phyloP scores from a whole-genome alignment of 2,888 invertebrate genomes.

The Alviniconcha strummeri region DNA sequence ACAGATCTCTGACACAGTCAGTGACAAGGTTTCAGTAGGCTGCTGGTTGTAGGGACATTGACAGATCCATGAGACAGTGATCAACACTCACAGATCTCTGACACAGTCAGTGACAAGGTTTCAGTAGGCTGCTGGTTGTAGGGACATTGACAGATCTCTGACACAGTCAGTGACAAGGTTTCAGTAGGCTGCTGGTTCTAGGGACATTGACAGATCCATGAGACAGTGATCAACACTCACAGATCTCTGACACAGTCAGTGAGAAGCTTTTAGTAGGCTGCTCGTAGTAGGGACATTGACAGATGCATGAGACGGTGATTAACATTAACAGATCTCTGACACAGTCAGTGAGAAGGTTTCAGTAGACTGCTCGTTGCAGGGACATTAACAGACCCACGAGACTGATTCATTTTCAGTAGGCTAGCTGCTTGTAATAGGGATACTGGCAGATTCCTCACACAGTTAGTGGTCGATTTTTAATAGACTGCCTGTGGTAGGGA shows the following conservation, averaged over 20 bases:
- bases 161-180: no score
- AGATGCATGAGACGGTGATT: neutral
- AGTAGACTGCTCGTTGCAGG: no score
- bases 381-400: neutral
- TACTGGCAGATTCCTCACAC: no score
- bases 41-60: neutral
- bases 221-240: neutral
- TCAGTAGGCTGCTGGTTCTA: neutral
- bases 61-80: neutral
- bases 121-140: neutral
- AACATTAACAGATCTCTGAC: neutral
- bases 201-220: neutral
- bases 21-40: no score
- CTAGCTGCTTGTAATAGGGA: no score
- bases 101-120: no score
- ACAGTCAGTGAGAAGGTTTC: no score
- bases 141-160: slow-evolving; percentile 16
- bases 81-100: slow-evolving; percentile 18
- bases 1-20: neutral
- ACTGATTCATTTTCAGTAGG: no score
- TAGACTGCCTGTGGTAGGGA: no score
- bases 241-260: neutral
- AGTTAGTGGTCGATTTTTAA: no score
- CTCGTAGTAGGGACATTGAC: no score
- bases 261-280: no score